Conservation (phyloP, 1,140 invertebrate species). For the Hyles vespertilio region DNA sequence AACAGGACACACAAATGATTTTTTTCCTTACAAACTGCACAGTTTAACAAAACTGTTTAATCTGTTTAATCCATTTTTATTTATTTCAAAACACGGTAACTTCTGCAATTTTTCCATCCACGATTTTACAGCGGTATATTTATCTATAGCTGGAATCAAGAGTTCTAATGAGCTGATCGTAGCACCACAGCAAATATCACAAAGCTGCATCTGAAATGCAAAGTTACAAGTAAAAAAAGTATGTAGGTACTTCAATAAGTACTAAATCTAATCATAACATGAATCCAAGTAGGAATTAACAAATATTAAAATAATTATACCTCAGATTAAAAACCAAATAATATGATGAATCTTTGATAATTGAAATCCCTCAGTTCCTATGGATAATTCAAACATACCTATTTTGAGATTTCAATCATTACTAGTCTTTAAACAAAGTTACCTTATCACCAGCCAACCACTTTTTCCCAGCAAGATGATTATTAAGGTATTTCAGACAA, state of each 20-base stretch:
- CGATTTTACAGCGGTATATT: slow-evolving; percentile 29
- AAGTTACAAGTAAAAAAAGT: no score
- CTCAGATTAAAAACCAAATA: not conserved
- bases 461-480: slow-evolving; percentile 21
- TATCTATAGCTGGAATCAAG: slow-evolving; percentile 31
- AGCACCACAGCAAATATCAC: slow-evolving; percentile 44
- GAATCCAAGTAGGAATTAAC: not conserved
- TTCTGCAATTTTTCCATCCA: slow-evolving; percentile 45
- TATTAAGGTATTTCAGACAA: slow-evolving; percentile 43
- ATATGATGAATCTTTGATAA: not conserved
- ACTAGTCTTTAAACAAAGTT: slow-evolving; percentile 4
- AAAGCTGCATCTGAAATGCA: slow-evolving; percentile 45
- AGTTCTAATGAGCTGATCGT: slow-evolving; percentile 43
- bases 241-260: no score
- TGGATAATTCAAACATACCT: no score
- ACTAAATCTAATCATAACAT: not conserved
- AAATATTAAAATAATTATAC: not conserved
- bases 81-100: slow-evolving; percentile 46
- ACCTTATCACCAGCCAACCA: slow-evolving; percentile 51
- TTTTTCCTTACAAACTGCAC: slow-evolving; percentile 3
- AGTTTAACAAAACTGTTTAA: slow-evolving; percentile 25
- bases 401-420: not conserved
- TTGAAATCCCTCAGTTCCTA: not conserved
- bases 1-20: not conserved
- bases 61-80: slow-evolving; percentile 36